These are phyloP conservation scores for Sapayoa aenigma DNA, from an alignment of 2,113 vertebrate genomes.

Conservation along the genomic window DNA sequence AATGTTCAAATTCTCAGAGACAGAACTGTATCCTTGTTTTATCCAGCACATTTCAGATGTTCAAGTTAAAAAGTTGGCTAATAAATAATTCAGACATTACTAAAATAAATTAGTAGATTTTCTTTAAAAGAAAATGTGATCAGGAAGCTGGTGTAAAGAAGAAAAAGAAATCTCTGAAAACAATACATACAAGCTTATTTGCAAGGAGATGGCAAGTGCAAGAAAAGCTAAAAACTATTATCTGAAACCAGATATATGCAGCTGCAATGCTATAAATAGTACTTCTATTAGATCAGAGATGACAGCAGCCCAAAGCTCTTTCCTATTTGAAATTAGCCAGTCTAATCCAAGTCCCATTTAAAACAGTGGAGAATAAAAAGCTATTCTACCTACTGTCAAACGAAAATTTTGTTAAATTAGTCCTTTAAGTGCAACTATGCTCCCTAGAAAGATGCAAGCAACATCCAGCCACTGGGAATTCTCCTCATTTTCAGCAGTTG, in stretches of 20 bases:
- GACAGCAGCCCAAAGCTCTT: slow-evolving; percentile 19
- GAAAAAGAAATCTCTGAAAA: background rate
- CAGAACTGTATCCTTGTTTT: background rate
- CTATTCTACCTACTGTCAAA: background rate
- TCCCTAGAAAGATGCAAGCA: background rate
- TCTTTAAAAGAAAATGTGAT: background rate
- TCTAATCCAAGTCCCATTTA: background rate
- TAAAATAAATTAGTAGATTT: background rate
- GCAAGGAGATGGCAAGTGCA: background rate
- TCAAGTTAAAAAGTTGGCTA: background rate
- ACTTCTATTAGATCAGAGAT: background rate
- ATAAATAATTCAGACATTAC: background rate
- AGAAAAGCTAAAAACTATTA: slow-evolving; percentile 8
- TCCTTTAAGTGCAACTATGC: background rate
- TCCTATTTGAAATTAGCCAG: background rate
- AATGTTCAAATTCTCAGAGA: background rate
- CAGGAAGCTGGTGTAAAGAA: background rate
- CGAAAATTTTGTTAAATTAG: background rate
- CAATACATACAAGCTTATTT: background rate
- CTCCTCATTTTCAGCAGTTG: background rate
- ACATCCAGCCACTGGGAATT: background rate
- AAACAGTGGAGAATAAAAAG: background rate
- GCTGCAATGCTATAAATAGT: background rate
- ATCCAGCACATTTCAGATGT: background rate
- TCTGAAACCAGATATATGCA: background rate